Evolutionary conservation across 2,888 invertebrate genomes (phyloP).

Genomic region (Hirtodrosophila confusa): DNA sequence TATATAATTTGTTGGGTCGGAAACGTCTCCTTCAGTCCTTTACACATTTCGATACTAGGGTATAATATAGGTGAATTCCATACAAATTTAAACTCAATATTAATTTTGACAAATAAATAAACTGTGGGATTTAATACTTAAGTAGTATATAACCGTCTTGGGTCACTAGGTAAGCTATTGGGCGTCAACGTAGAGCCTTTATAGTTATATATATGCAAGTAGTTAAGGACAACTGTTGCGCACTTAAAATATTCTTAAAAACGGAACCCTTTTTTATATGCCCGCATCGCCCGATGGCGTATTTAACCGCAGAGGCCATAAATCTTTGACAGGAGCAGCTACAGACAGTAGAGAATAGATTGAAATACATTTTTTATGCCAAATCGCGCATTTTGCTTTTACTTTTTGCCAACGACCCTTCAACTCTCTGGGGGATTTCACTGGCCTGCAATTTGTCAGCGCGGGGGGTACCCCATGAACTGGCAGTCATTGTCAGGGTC

Average conservation of each 20-base stretch:
- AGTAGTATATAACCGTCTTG: slow-evolving; percentile 1
- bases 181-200: slow-evolving; percentile 6
- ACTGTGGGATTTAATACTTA: no score
- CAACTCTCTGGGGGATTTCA: slow-evolving; percentile 36
- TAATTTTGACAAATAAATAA: no score
- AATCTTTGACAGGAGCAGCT: slow-evolving; percentile 56
- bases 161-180: neutral
- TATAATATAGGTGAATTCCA: no score
- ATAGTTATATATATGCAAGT: slow-evolving; percentile 15
- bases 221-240: slow-evolving; percentile 52
- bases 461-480: neutral
- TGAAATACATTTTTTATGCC: slow-evolving; percentile 76
- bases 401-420: slow-evolving; percentile 42
- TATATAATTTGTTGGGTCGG: no score
- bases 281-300: slow-evolving; percentile 45
- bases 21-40: no score
- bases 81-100: no score
- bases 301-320: slow-evolving; percentile 68
- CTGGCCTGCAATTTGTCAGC: slow-evolving; percentile 65
- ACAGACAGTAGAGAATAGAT: slow-evolving; percentile 64
- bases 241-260: slow-evolving; percentile 34
- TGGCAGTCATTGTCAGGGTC: slow-evolving; percentile 51
- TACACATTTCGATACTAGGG: no score
- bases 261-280: slow-evolving; percentile 48
- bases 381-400: slow-evolving; percentile 45